Evolutionary conservation across 2,113 vertebrate genomes (phyloP).

Genomic region (Muntiacus reevesi): DNA sequence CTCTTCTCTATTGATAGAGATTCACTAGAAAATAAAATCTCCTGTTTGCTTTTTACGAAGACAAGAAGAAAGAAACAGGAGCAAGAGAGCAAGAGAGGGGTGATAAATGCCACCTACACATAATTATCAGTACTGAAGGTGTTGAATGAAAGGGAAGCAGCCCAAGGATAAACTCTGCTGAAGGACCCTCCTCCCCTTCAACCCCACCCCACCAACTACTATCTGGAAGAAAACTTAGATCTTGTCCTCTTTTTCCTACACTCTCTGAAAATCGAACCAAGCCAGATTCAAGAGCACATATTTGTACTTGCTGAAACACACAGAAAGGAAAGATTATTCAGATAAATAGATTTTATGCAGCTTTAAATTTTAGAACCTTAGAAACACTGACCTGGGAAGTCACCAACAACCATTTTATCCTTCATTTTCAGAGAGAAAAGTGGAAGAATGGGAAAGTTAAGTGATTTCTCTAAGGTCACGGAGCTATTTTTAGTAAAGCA

Average conservation of each 20-base stretch:
- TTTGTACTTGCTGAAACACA: not conserved
- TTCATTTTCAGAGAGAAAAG: not conserved
- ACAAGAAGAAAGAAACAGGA: not conserved
- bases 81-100: not conserved
- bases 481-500: conserved; percentile 1
- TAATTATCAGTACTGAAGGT: not conserved
- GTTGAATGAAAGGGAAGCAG: not conserved
- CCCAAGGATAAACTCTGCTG: not conserved
- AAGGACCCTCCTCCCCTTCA: not conserved
- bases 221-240: not conserved
- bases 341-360: not conserved
- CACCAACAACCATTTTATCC: not conserved
- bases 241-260: not conserved
- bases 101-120: not conserved
- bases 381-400: not conserved
- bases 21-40: conserved; percentile 11
- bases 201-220: not conserved
- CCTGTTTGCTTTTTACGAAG: not conserved
- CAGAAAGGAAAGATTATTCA: not conserved
- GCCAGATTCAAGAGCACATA: not conserved
- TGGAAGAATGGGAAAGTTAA: not conserved
- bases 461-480: not conserved
- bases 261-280: not conserved
- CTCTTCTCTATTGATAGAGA: not conserved
- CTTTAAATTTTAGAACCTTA: not conserved